phyloP scores from a whole-genome alignment of 2,797 vertebrate species.

The Acrocephalus scirpaceus region DNA sequence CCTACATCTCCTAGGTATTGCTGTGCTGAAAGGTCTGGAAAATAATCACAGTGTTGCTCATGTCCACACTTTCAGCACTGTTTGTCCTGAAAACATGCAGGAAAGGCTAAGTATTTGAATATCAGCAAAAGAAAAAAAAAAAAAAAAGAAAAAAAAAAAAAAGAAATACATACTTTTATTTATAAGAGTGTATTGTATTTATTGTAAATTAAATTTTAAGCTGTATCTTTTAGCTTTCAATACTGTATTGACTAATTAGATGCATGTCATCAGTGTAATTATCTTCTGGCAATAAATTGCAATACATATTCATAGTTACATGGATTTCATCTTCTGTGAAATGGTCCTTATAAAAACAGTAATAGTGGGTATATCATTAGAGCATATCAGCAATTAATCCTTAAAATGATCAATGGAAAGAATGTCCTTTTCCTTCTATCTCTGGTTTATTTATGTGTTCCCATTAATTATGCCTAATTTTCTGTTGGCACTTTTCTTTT shows the following conservation, averaged over 20 bases:
- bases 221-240: constrained; percentile 42
- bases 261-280: constrained; percentile 6
- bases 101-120: background rate
- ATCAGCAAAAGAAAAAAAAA: background rate
- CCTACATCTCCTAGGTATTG: background rate
- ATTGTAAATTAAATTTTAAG: constrained; percentile 17
- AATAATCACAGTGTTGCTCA: background rate
- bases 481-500: constrained; percentile 77
- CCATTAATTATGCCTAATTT: constrained; percentile 83
- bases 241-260: constrained; percentile 51
- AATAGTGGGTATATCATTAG: constrained; percentile 67
- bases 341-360: constrained; percentile 76
- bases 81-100: background rate
- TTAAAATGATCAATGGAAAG: constrained; percentile 72
- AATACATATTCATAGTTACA: constrained; percentile 47
- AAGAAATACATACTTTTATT: background rate
- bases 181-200: background rate
- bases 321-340: constrained; percentile 47
- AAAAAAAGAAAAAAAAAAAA: background rate
- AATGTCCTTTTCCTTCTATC: constrained; percentile 71
- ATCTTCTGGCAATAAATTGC: constrained; percentile 48
- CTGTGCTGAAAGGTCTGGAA: constrained; percentile 24
- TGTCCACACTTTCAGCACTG: background rate
- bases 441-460: constrained; percentile 79
- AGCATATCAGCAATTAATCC: constrained; percentile 71